Evolutionary conservation across 2,113 vertebrate species (phyloP).

Genomic region (Picathartes gymnocephalus): DNA sequence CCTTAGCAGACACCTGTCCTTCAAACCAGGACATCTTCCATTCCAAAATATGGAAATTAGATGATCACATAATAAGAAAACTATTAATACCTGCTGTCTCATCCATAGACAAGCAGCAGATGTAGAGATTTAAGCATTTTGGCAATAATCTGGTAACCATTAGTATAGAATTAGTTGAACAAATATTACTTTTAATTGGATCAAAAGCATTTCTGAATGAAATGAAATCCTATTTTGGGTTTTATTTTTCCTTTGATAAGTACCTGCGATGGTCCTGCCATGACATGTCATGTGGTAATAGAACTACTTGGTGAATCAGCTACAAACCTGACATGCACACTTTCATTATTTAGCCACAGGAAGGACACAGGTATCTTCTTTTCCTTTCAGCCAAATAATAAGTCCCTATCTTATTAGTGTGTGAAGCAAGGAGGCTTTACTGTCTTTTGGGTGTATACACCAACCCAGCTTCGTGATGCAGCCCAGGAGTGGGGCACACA

Average conservation of each 20-base stretch:
- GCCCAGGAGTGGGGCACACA: neutral
- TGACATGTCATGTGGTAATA: neutral
- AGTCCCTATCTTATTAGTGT: neutral
- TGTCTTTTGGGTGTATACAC: neutral
- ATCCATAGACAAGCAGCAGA: neutral
- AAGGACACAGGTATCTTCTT: neutral
- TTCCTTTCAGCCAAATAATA: neutral
- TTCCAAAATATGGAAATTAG: neutral
- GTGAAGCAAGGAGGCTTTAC: neutral
- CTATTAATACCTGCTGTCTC: neutral
- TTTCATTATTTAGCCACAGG: neutral
- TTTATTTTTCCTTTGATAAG: neutral
- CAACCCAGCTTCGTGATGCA: fast-evolving
- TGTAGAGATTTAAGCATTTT: neutral
- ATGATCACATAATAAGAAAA: neutral
- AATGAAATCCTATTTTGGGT: neutral
- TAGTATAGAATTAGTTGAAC: neutral
- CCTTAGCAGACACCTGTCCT: too few relatives aligned
- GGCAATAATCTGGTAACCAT: neutral
- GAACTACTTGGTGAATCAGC: neutral
- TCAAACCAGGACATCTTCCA: too few relatives aligned
- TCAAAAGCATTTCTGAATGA: neutral
- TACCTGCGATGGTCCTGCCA: neutral
- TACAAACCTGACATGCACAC: neutral
- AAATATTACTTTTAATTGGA: neutral